Evolutionary conservation across 2,797 vertebrate genomes (phyloP).

Genomic region (Mus caroli): DNA sequence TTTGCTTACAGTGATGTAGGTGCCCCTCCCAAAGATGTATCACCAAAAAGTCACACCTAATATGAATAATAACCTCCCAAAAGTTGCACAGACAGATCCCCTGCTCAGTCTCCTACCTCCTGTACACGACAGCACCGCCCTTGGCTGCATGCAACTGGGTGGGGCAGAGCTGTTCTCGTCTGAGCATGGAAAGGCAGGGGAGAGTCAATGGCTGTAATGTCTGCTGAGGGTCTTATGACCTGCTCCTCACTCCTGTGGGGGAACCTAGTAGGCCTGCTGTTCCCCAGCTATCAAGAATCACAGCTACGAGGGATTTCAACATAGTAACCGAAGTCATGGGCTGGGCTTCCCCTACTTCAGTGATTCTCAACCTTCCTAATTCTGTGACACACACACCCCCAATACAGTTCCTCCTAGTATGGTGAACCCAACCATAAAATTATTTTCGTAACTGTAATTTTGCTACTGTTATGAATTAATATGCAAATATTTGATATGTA

Average conservation of each 20-base stretch:
- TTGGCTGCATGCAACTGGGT: neutral
- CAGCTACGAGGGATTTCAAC: neutral
- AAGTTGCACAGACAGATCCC: neutral
- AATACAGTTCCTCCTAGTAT: neutral
- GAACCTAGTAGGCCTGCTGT: neutral
- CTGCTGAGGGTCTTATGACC: neutral
- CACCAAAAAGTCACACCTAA: neutral
- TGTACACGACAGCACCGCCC: neutral
- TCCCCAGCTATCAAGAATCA: neutral
- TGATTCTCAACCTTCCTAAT: neutral
- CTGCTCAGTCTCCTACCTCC: neutral
- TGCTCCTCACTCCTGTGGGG: neutral
- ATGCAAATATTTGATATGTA: neutral
- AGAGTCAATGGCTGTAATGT: neutral
- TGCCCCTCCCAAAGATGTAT: neutral
- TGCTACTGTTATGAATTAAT: neutral
- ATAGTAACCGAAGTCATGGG: neutral
- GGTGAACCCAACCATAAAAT: neutral
- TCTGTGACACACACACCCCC: neutral
- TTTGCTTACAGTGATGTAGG: neutral
- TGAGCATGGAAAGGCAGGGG: neutral
- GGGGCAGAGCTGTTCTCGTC: no score
- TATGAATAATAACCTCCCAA: neutral
- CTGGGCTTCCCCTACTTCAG: neutral
- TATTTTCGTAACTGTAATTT: neutral